These are phyloP conservation scores for Cancer borealis DNA, from an alignment of 2,888 invertebrate species.

Conservation along the genomic window DNA sequence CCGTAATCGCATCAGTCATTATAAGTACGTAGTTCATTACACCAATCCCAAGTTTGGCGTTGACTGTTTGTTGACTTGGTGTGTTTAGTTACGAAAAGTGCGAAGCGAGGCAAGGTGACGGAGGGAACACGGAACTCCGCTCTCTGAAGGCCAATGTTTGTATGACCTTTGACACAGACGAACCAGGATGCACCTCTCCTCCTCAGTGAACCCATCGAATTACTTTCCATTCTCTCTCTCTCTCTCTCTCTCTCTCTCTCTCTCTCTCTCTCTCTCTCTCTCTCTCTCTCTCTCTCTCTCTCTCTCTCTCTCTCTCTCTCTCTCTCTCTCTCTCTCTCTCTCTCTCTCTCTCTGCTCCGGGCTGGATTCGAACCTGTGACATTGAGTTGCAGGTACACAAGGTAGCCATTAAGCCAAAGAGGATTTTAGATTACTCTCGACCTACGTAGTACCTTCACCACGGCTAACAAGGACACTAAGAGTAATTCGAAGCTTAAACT, in stretches of 20 bases:
- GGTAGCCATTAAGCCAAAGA: too few relatives aligned
- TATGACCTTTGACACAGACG: not conserved
- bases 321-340: slow-evolving; percentile 36
- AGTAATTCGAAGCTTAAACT: not conserved
- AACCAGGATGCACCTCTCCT: not conserved
- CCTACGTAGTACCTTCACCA: too few relatives aligned
- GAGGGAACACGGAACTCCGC: not conserved
- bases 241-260: slow-evolving; percentile 41
- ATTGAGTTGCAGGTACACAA: too few relatives aligned
- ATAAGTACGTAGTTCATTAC: too few relatives aligned
- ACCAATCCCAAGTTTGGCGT: too few relatives aligned
- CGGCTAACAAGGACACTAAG: not conserved
- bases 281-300: slow-evolving; percentile 1
- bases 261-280: slow-evolving; percentile 18
- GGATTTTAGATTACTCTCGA: too few relatives aligned
- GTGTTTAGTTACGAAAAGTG: too few relatives aligned
- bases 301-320: slow-evolving; percentile 49
- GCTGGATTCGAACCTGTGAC: too few relatives aligned
- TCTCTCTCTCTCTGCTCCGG: slow-evolving; percentile 25
- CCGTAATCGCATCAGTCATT: too few relatives aligned
- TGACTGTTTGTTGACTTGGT: too few relatives aligned
- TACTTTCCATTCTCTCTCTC: not conserved
- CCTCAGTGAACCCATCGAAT: not conserved
- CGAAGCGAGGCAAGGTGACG: not conserved
- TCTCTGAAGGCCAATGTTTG: not conserved